A percentile compares a stretch with the other conserved stretches of the same genome.
These are phyloP conservation scores for Dascyllus trimaculatus DNA, from an alignment of 2,113 vertebrate genomes.

Conservation along the genomic window DNA sequence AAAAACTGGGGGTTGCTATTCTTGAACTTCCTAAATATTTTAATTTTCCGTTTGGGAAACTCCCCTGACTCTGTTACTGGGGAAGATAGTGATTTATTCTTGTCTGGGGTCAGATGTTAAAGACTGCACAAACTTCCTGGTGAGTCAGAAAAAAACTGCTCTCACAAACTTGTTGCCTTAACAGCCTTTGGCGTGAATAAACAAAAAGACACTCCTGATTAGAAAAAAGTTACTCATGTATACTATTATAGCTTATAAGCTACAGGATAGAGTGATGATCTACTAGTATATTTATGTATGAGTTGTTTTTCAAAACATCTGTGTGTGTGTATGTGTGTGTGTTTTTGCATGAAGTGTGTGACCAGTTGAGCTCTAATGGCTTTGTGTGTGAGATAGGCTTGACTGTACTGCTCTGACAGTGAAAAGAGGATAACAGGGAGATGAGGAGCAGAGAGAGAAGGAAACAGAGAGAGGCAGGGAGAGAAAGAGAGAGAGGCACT, in stretches of 20 bases:
- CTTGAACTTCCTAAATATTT: constrained; percentile 58
- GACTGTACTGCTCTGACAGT: constrained; percentile 74
- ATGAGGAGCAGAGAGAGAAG: constrained; percentile 81
- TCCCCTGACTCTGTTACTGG: constrained; percentile 64
- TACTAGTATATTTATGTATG: not conserved
- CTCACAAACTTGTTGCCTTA: constrained; percentile 32
- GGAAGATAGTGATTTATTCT: constrained; percentile 70
- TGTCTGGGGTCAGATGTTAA: constrained; percentile 71
- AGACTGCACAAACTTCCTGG: constrained; percentile 71
- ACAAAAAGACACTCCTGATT: not conserved
- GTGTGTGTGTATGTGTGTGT: constrained; percentile 2
- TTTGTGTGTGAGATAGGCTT: constrained; percentile 73
- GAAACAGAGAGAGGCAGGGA: constrained; percentile 60
- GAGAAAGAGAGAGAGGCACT: constrained; percentile 82
- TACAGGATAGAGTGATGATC: not conserved
- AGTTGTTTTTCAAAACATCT: not conserved
- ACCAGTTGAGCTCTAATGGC: constrained; percentile 67
- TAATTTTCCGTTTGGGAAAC: constrained; percentile 66
- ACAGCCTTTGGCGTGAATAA: constrained; percentile 12
- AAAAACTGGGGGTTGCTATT: constrained; percentile 49
- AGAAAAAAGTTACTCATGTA: constrained; percentile 2
- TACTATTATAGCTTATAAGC: not conserved
- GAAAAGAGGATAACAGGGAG: constrained; percentile 80
- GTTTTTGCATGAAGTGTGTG: constrained; percentile 27
- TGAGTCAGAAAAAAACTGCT: constrained; percentile 50